Evolutionary conservation across 2,888 invertebrate species (phyloP).

Genomic region (Apodemia mormo): DNA sequence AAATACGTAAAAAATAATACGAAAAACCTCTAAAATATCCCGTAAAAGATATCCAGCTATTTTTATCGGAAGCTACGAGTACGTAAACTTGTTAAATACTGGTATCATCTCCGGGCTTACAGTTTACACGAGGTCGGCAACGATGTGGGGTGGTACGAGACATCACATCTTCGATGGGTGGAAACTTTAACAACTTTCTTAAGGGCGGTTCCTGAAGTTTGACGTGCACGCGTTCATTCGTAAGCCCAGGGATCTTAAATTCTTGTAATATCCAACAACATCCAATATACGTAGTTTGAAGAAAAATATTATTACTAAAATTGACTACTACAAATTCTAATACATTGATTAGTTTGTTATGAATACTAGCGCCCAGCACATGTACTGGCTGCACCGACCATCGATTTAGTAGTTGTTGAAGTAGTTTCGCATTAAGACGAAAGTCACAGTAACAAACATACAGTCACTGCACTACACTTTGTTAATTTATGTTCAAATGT

Average conservation of each 20-base stretch:
- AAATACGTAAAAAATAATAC: not conserved
- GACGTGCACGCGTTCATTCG: conserved; percentile 73
- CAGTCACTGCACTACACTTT: no score
- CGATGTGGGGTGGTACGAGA: conserved; percentile 48
- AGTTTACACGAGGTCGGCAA: conserved; percentile 69
- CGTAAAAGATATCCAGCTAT: conserved; percentile 54
- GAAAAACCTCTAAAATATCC: no score
- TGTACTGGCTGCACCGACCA: no score
- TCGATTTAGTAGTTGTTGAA: no score
- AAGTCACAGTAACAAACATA: no score
- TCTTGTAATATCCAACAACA: conserved; percentile 58
- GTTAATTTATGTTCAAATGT: no score
- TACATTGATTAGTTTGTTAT: not conserved
- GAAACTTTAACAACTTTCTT: conserved; percentile 76
- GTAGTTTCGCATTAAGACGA: no score
- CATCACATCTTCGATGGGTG: conserved; percentile 70
- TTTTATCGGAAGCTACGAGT: conserved; percentile 57
- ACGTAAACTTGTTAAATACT: conserved; percentile 73
- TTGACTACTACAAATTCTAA: not conserved
- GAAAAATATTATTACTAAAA: conserved; percentile 30
- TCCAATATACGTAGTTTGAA: conserved; percentile 52
- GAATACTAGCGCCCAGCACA: no score
- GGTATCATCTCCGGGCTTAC: conserved; percentile 77
- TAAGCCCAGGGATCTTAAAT: conserved; percentile 76
- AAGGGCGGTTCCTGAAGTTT: conserved; percentile 78